These are phyloP conservation scores for Epinotia ramella DNA, from an alignment of 2,888 invertebrate species.

Conservation along the genomic window DNA sequence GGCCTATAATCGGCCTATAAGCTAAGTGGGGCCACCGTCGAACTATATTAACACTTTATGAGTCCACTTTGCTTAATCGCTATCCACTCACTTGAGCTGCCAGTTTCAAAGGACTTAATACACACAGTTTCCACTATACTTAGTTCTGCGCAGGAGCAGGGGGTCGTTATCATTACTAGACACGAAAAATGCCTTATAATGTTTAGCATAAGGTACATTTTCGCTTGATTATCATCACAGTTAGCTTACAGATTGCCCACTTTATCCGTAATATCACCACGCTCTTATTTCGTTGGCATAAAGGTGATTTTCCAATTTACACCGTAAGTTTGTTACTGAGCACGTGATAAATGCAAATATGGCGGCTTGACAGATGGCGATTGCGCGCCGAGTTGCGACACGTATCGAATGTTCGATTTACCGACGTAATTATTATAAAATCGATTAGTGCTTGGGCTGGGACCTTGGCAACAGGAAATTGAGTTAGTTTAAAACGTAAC, in stretches of 20 bases:
- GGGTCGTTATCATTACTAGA: constrained; percentile 21
- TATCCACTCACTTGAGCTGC: constrained; percentile 54
- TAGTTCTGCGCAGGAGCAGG: constrained; percentile 2
- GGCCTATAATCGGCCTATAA: constrained; percentile 54
- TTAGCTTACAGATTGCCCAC: not conserved
- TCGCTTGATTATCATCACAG: not conserved
- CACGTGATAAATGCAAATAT: constrained; percentile 48
- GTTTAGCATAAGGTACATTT: not conserved
- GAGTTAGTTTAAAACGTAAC: constrained; percentile 35
- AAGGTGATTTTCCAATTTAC: constrained; percentile 23
- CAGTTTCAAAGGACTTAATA: constrained; percentile 23
- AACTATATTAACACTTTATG: constrained; percentile 57
- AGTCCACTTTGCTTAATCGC: constrained; percentile 61
- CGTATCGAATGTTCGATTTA: constrained; percentile 47
- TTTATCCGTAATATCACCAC: not conserved
- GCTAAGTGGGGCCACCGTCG: constrained; percentile 48
- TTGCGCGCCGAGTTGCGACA: constrained; percentile 50
- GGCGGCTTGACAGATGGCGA: constrained; percentile 44
- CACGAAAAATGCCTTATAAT: not conserved
- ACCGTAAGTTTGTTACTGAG: not conserved
- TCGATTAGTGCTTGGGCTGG: constrained; percentile 35
- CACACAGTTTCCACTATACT: constrained; percentile 20
- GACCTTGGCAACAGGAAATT: constrained; percentile 45
- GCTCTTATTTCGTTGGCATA: constrained; percentile 1
- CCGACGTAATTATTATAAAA: constrained; percentile 43